Percentiles rank a stretch among this genome's conserved stretches.
phyloP scores from a whole-genome alignment of 2,113 vertebrate species.

The Larimichthys crocea region DNA sequence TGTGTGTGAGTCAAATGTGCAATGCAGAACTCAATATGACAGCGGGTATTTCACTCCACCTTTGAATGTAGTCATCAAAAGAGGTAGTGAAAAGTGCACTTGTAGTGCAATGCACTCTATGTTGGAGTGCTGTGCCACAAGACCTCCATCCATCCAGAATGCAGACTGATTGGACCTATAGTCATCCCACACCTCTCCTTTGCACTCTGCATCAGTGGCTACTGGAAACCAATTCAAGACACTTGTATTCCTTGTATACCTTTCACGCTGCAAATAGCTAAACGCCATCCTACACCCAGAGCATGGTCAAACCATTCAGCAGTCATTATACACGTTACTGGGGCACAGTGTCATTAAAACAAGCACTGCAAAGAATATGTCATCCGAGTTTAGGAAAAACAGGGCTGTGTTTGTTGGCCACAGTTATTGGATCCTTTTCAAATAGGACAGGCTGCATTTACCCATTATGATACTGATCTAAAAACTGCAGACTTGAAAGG shows the following conservation, averaged over 20 bases:
- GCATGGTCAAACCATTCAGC: background rate
- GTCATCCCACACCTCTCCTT: background rate
- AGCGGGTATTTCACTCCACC: background rate
- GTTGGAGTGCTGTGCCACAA: too few relatives aligned
- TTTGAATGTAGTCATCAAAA: background rate
- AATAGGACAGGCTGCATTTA: background rate
- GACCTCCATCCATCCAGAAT: too few relatives aligned
- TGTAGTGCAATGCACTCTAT: too few relatives aligned
- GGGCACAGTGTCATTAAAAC: background rate
- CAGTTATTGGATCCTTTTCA: background rate
- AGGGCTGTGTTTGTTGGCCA: background rate
- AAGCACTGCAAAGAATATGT: background rate
- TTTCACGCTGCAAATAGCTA: background rate
- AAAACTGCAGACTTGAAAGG: constrained; percentile 10
- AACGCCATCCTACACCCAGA: background rate
- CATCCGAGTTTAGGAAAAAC: background rate
- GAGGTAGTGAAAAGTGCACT: background rate
- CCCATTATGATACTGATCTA: background rate
- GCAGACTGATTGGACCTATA: too few relatives aligned
- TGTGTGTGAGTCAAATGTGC: background rate
- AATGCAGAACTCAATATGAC: background rate
- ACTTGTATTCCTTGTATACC: too few relatives aligned
- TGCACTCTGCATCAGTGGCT: too few relatives aligned
- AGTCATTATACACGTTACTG: background rate
- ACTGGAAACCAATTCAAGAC: too few relatives aligned